phyloP scores from a whole-genome alignment of 2,113 vertebrate species.

The Recurvirostra avosetta region DNA sequence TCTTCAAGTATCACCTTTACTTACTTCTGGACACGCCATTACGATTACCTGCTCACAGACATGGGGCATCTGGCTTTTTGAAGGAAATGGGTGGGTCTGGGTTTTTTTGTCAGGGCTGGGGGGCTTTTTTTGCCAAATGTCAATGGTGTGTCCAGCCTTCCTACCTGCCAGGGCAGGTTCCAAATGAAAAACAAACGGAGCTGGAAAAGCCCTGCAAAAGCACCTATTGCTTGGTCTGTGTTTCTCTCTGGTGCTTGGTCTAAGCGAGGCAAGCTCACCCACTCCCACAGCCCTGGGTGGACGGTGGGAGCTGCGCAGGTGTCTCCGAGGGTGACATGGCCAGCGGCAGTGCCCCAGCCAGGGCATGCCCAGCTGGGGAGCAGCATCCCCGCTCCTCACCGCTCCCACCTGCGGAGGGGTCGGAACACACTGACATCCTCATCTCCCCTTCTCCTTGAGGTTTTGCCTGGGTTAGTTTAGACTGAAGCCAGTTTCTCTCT shows the following conservation, averaged over 20 bases:
- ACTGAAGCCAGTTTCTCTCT: too few relatives aligned
- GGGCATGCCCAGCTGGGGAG: neutral
- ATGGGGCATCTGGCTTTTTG: neutral
- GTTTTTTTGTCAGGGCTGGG: accelerated
- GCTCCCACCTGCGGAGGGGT: neutral
- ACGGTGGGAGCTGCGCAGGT: neutral
- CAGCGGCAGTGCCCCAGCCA: neutral
- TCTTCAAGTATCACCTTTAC: neutral
- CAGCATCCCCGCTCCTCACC: neutral
- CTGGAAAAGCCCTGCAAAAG: neutral
- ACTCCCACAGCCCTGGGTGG: neutral
- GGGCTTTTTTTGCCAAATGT: accelerated
- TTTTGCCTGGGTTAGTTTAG: neutral
- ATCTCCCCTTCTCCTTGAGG: neutral
- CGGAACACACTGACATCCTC: neutral
- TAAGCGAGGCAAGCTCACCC: neutral
- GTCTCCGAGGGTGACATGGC: accelerated
- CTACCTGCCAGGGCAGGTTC: neutral
- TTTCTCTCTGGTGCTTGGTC: too few relatives aligned
- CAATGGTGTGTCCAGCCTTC: neutral
- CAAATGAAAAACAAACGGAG: neutral
- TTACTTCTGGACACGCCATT: neutral
- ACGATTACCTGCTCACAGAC: neutral
- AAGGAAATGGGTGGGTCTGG: neutral
- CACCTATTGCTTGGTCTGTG: neutral